Conservation (phyloP, 92 coral and sea anemone species). For the Parazoanthus swiftii region DNA sequence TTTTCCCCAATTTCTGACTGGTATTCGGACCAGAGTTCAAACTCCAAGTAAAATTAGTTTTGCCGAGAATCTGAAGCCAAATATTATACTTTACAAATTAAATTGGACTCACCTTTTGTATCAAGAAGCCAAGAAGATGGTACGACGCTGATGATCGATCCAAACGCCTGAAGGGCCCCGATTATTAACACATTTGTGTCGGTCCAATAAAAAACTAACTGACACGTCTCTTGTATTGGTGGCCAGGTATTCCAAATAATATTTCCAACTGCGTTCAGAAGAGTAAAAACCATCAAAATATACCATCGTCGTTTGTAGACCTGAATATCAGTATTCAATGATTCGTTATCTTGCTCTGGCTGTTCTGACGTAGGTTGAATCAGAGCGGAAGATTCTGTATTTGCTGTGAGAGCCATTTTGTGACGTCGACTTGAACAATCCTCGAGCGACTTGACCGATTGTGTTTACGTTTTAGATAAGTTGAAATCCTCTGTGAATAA, state of each 20-base stretch:
- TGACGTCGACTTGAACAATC: neutral
- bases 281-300: conserved; percentile 70
- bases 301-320: conserved; percentile 92
- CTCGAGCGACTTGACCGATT: too few relatives aligned
- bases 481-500: neutral
- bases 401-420: neutral
- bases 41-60: neutral
- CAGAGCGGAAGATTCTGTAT: conserved; percentile 32
- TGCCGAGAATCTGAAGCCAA: neutral
- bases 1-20: too few relatives aligned
- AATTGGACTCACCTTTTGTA: conserved; percentile 74
- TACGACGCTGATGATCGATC: conserved; percentile 81
- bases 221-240: conserved; percentile 92
- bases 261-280: conserved; percentile 74
- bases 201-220: conserved; percentile 87
- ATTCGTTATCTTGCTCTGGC: neutral
- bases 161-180: conserved; percentile 91
- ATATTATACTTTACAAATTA: neutral
- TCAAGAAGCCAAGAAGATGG: conserved; percentile 95
- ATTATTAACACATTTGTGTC: conserved; percentile 80
- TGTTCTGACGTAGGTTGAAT: conserved; percentile 23
- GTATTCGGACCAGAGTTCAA: too few relatives aligned
- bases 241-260: conserved; percentile 98
- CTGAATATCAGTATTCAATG: conserved; percentile 35
- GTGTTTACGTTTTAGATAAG: neutral